Percentiles rank a stretch among this genome's conserved stretches.
phyloP scores from a whole-genome alignment of 2,888 invertebrate species.

The Thera obeliscata region DNA sequence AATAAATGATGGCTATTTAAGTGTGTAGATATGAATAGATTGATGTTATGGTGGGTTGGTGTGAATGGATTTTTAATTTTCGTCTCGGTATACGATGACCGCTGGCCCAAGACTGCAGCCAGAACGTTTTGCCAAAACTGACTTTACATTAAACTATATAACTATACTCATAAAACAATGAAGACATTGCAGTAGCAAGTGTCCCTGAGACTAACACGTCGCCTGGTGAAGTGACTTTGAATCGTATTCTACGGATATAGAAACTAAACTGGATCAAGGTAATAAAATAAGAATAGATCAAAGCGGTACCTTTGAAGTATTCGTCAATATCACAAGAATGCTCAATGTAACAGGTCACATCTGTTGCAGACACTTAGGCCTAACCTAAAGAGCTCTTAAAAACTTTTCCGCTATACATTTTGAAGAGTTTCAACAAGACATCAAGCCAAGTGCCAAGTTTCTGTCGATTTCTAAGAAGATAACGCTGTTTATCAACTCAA shows the following conservation, averaged over 20 bases:
- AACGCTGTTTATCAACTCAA: too few relatives aligned
- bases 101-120: too few relatives aligned
- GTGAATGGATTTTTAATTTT: too few relatives aligned
- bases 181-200: neutral
- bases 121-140: neutral
- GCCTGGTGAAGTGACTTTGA: constrained; percentile 1
- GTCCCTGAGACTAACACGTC: neutral
- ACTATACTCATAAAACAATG: neutral
- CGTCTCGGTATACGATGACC: too few relatives aligned
- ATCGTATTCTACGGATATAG: constrained; percentile 6
- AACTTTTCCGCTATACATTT: neutral
- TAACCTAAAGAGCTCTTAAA: constrained; percentile 14
- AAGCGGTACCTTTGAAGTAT: constrained; percentile 6
- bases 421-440: neutral
- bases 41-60: too few relatives aligned
- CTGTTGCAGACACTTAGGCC: constrained; percentile 7
- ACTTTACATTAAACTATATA: neutral
- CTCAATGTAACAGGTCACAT: constrained; percentile 20
- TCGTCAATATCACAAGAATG: constrained; percentile 15
- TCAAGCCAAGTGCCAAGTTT: neutral
- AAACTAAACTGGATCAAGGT: constrained; percentile 23
- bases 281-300: constrained; percentile 5
- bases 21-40: too few relatives aligned
- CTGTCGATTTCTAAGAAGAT: neutral
- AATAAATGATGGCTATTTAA: too few relatives aligned